Evolutionary conservation across 2,888 invertebrate genomes (phyloP).

Genomic region (Shargacucullia verbasci): DNA sequence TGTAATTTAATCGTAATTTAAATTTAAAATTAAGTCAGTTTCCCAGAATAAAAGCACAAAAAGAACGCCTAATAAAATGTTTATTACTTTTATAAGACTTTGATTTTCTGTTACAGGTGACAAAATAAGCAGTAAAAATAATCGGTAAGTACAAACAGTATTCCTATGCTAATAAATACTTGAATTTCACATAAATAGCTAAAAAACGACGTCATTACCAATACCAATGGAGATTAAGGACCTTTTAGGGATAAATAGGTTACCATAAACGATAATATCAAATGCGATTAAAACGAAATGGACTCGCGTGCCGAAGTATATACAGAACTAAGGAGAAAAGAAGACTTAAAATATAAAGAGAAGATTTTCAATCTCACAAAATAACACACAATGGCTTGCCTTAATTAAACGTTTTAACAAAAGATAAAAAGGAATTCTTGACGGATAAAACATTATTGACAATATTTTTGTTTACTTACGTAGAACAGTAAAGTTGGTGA

Average conservation of each 20-base stretch:
- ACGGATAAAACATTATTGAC: slow-evolving; percentile 4
- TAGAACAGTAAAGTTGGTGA: slow-evolving; percentile 92
- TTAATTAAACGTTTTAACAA: slow-evolving; percentile 35
- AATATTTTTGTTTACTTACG: slow-evolving; percentile 85
- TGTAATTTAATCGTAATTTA: too few species aligned
- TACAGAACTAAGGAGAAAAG: slow-evolving; percentile 8
- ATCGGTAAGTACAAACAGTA: not conserved
- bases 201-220: slow-evolving; percentile 36
- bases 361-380: slow-evolving; percentile 23
- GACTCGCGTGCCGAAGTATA: slow-evolving; percentile 31
- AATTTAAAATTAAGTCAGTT: slow-evolving; percentile 45
- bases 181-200: slow-evolving; percentile 38
- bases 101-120: slow-evolving; percentile 25
- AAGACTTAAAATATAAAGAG: slow-evolving; percentile 15
- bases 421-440: slow-evolving; percentile 9
- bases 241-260: slow-evolving; percentile 27
- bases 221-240: slow-evolving; percentile 38
- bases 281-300: slow-evolving; percentile 56
- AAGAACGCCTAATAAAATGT: slow-evolving; percentile 40
- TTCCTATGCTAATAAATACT: slow-evolving; percentile 23
- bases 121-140: slow-evolving; percentile 15
- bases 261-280: slow-evolving; percentile 46
- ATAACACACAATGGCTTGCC: slow-evolving; percentile 31
- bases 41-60: slow-evolving; percentile 26
- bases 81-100: slow-evolving; percentile 42